A percentile compares a stretch with the other conserved stretches of the same genome.
Evolutionary conservation across 2,888 invertebrate species (phyloP).

Genomic region (Agonopterix alstromeriana): DNA sequence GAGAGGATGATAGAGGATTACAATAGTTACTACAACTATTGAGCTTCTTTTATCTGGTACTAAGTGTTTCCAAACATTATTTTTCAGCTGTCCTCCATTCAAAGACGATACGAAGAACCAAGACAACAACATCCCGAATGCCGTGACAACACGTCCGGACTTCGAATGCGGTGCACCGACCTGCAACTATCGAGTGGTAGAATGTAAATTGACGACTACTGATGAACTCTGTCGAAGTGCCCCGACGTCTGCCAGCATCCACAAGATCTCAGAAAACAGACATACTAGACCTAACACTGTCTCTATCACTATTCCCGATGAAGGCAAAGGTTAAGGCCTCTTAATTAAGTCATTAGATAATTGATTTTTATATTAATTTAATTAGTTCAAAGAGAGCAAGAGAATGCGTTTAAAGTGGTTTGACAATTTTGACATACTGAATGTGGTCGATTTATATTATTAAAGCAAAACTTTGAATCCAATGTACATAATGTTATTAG

Average conservation of each 20-base stretch:
- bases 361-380: slow-evolving; percentile 21
- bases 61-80: too few relatives aligned
- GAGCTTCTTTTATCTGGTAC: too few relatives aligned
- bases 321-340: slow-evolving; percentile 68
- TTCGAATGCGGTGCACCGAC: slow-evolving; percentile 62
- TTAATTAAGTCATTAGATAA: slow-evolving; percentile 22
- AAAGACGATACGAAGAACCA: slow-evolving; percentile 54
- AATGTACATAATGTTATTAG: neutral
- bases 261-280: slow-evolving; percentile 32
- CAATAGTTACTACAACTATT: too few relatives aligned
- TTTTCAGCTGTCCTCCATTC: slow-evolving; percentile 61
- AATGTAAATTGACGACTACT: slow-evolving; percentile 66
- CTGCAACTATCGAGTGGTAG: slow-evolving; percentile 66
- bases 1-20: too few relatives aligned
- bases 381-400: slow-evolving; percentile 29
- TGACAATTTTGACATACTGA: slow-evolving; percentile 15
- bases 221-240: slow-evolving; percentile 51
- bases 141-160: slow-evolving; percentile 49
- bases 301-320: slow-evolving; percentile 76
- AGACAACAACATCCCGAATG: slow-evolving; percentile 58
- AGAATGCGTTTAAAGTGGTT: slow-evolving; percentile 17
- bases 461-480: neutral
- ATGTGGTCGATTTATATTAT: slow-evolving; percentile 4
- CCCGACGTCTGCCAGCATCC: slow-evolving; percentile 28
- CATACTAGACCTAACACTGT: slow-evolving; percentile 65